Evolutionary conservation across 2,888 invertebrate genomes (phyloP), one percentile per base, ranked within the genome.

Genomic region (Kuschelorhynchus macadamiae): DNA sequence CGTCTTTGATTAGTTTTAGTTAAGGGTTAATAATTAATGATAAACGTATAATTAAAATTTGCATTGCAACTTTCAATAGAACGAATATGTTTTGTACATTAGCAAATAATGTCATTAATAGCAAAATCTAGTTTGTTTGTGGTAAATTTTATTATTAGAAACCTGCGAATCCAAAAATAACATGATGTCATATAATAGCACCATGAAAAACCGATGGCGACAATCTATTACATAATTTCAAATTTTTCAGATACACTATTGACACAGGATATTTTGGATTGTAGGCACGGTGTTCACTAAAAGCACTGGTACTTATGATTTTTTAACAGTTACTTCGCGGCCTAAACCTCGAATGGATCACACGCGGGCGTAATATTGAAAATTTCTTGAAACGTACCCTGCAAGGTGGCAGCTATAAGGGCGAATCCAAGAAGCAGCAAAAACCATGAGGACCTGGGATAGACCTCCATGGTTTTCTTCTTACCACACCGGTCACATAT

Each of bases 371-470:
- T 20, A 42, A 68, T 59, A 52, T 63, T 57, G 32, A 49, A 44
- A 50, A 50, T 67, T 61, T 67, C 59, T 59, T 60, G 46, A 60
- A 60, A 86, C 86, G 83, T 85, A 87, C 87, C 86, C 83, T 86
- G 86, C 85, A 87, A 86, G 85, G 85, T 81, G 81, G 83, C 81
- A 84, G 85, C 84, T 84, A 86, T 84, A 80, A 86, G 83, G 79
- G 84, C 78, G 77, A 87, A 81, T 83, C 86, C 85, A 84, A 87
- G 85, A 82, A 86, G 83, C 81, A 85, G 81, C 81, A 85, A 80
- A 79, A 85, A 82, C 85, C 85, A 85, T 84, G 85, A 85, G 85
- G 86, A 85, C 84, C 81, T 84, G 81, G 84, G 83, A 83, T 84
- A 85, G 85, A 85, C 85, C 86, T 85, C 86, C 86, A 87, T 87